Evolutionary conservation across 2,797 vertebrate species (phyloP).

Genomic region (Takifugu ocellatus): DNA sequence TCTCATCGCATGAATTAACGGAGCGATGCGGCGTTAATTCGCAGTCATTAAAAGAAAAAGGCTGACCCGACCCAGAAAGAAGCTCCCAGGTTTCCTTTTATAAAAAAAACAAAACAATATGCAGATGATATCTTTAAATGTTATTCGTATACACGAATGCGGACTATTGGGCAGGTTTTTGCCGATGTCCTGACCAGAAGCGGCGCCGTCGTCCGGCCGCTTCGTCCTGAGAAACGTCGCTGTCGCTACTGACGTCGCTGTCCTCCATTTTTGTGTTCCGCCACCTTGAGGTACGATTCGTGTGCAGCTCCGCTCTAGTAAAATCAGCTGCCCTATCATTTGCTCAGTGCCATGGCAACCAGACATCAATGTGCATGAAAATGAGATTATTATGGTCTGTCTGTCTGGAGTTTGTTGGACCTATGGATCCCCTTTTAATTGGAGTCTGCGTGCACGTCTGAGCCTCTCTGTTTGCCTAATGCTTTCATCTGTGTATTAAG

Average conservation of each 20-base stretch:
- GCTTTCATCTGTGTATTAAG: conserved; percentile 51
- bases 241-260: background rate
- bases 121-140: background rate
- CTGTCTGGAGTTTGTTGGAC: conserved; percentile 58
- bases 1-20: conserved; percentile 45
- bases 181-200: conserved; percentile 1
- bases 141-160: too few relatives aligned
- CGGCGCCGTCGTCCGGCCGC: background rate
- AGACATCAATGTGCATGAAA: conserved; percentile 67
- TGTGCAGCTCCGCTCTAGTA: conserved; percentile 18
- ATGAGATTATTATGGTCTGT: conserved; percentile 66
- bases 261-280: conserved; percentile 13
- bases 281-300: conserved; percentile 17
- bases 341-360: conserved; percentile 62
- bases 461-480: conserved; percentile 56
- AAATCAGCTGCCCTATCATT: conserved; percentile 43
- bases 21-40: too few relatives aligned
- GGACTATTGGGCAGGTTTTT: background rate
- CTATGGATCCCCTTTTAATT: conserved; percentile 66
- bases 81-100: background rate
- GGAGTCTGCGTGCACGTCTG: conserved; percentile 49
- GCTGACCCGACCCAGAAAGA: conserved; percentile 15
- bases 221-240: too few relatives aligned
- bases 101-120: background rate
- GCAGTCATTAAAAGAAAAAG: conserved; percentile 2